Evolutionary conservation across 2,113 vertebrate genomes (phyloP).

Genomic region (Lynx canadensis): DNA sequence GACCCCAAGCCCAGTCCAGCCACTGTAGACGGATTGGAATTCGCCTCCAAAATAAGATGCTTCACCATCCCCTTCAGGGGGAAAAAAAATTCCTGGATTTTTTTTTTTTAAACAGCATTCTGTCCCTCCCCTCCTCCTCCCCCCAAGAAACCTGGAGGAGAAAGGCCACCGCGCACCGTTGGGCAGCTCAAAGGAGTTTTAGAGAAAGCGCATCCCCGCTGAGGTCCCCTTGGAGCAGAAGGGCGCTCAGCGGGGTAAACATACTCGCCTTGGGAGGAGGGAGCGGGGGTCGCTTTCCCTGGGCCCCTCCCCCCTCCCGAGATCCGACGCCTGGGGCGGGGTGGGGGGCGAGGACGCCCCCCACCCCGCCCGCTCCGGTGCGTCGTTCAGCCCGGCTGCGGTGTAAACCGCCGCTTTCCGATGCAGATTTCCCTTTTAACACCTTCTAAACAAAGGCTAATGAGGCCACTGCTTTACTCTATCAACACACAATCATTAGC

Average conservation of each 20-base stretch:
- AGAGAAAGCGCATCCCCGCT: constrained; percentile 9
- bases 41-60: constrained; percentile 12
- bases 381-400: background rate
- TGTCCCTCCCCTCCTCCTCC: background rate
- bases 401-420: constrained; percentile 79
- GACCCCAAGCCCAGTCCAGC: background rate
- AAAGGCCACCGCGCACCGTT: background rate
- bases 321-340: background rate
- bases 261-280: constrained; percentile 62
- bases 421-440: constrained; percentile 87
- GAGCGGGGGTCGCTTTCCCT: constrained; percentile 60
- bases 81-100: background rate
- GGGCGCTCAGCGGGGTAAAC: constrained; percentile 55
- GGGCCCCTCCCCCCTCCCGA: constrained; percentile 49
- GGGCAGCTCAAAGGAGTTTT: constrained; percentile 24
- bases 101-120: background rate
- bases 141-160: background rate
- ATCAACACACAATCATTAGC: constrained; percentile 89
- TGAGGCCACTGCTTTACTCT: constrained; percentile 86
- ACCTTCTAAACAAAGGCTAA: constrained; percentile 91
- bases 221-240: background rate
- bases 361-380: background rate
- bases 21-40: background rate
- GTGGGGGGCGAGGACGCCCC: background rate
- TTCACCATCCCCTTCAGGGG: background rate